Conservation (phyloP, 2,888 invertebrate genomes). For the Orthonevra nobilis region DNA sequence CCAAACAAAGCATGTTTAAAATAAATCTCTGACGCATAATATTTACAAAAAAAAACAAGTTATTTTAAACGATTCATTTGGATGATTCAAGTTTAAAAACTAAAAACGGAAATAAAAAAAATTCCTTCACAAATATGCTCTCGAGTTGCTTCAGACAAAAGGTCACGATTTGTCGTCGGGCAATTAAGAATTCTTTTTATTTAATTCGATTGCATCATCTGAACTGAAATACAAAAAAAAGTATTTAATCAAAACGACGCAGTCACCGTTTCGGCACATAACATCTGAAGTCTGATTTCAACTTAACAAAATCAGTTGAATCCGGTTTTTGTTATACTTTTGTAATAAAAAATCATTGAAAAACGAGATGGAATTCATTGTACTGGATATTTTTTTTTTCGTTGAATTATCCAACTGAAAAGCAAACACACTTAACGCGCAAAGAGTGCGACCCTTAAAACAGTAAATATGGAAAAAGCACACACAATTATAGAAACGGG, state of each 20-base stretch:
- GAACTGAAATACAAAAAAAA: slow-evolving; percentile 1
- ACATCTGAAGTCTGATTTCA: background rate
- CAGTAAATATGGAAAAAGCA: slow-evolving; percentile 44
- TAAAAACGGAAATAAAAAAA: background rate
- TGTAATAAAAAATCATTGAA: too few species aligned
- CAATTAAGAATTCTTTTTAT: slow-evolving; percentile 3
- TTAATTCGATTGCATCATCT: slow-evolving; percentile 39
- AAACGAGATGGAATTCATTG: too few species aligned
- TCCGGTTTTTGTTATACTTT: too few species aligned
- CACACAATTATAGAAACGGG: slow-evolving; percentile 42
- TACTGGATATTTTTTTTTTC: background rate
- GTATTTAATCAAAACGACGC: too few species aligned
- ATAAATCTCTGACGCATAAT: too few species aligned
- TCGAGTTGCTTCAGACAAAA: slow-evolving; percentile 14
- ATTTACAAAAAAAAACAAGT: slow-evolving; percentile 1
- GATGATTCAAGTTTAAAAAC: slow-evolving; percentile 26
- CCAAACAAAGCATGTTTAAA: too few species aligned
- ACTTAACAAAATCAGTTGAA: too few species aligned
- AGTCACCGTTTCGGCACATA: background rate
- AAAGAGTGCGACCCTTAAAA: slow-evolving; percentile 25
- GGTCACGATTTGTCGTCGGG: slow-evolving; percentile 14
- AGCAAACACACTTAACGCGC: slow-evolving; percentile 25
- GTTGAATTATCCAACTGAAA: slow-evolving; percentile 37
- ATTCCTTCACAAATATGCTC: background rate
- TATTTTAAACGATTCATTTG: background rate